Percentiles rank a stretch among this genome's conserved stretches.
phyloP scores from a whole-genome alignment of 2,888 invertebrate genomes.

The Plutella xylostella region DNA sequence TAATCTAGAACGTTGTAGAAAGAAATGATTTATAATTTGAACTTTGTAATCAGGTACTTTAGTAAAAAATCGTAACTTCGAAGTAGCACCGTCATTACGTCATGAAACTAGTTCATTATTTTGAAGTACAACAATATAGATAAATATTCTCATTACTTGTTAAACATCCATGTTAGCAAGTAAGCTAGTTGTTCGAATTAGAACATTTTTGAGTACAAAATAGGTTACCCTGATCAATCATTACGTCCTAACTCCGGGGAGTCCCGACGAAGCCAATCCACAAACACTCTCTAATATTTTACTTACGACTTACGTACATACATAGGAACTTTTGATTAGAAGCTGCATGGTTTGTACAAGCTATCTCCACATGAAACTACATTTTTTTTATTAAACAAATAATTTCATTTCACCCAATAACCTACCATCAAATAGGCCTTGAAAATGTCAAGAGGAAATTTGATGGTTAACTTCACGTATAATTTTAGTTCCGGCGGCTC shows the following conservation, averaged over 20 bases:
- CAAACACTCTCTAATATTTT: conserved; percentile 53
- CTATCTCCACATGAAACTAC: conserved; percentile 68
- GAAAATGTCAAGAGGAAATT: conserved; percentile 43
- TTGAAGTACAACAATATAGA: too few species aligned
- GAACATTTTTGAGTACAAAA: neutral
- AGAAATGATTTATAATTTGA: too few species aligned
- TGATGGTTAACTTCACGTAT: conserved; percentile 20
- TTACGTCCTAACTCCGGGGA: neutral
- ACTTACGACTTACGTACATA: conserved; percentile 69
- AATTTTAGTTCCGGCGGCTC: neutral
- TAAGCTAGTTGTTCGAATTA: too few species aligned
- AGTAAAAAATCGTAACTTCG: too few species aligned
- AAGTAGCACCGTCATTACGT: too few species aligned
- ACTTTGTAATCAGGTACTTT: too few species aligned
- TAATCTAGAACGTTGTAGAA: too few species aligned
- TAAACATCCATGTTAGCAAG: too few species aligned
- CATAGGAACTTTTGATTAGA: conserved; percentile 71
- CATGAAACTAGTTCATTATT: too few species aligned
- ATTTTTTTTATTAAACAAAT: conserved; percentile 21
- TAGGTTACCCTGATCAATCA: conserved; percentile 2
- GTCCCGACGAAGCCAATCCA: neutral
- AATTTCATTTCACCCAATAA: too few species aligned
- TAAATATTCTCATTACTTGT: too few species aligned
- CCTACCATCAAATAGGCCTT: conserved; percentile 43
- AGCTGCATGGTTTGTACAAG: conserved; percentile 71